Evolutionary conservation across 2,888 invertebrate genomes (phyloP), one percentile per base, ranked within the genome.

Genomic region (Polydrusus cervinus): DNA sequence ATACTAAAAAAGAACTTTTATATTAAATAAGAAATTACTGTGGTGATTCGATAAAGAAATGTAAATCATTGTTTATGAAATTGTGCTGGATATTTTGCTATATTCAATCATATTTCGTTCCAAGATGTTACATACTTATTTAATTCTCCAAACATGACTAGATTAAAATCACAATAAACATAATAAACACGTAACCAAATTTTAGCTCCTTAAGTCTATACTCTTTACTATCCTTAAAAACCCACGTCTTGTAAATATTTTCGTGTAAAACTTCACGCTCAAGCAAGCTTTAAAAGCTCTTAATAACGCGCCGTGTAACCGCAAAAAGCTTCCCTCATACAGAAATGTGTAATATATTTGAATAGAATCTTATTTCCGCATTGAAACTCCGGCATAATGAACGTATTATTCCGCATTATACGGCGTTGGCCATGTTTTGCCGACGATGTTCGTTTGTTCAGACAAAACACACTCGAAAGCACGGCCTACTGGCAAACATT

Each of bases 321-420:
- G 71, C 71, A 71, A 51, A 55, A 38, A 51, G 16, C 61, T 51
- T 30, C 61, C 64, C 66, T 60, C 68, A 38, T 57, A 49, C 77
- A 71, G 77, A 79, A 80, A 80, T 73, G 78, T 78, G 73, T 78
- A 65, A 64, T 70, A 62, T 78, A 80, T 79, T 82, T 84, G 82
- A 84, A 85, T 84, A 81, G 84, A 83, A 81, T 82, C 84, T 84
- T 84, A 84, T 85, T 86, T 86, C 85, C 85, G 85, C 86, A 82
- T 85, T 83, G 84, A 82, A 86, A 84, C 85, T 82, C 83, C 78
- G 82, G 80, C 83, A 86, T 86, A 86, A 86, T 86, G 85, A 85
- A 79, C 75, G 81, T 66, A 71, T 74, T 76, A 74, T 74, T 70
- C 51, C 51, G 51, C 79, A 83, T 84, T 84, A 85, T 84, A 83